These are phyloP conservation scores for Conus ventricosus DNA, from an alignment of 1,140 invertebrate species.

Conservation along the genomic window DNA sequence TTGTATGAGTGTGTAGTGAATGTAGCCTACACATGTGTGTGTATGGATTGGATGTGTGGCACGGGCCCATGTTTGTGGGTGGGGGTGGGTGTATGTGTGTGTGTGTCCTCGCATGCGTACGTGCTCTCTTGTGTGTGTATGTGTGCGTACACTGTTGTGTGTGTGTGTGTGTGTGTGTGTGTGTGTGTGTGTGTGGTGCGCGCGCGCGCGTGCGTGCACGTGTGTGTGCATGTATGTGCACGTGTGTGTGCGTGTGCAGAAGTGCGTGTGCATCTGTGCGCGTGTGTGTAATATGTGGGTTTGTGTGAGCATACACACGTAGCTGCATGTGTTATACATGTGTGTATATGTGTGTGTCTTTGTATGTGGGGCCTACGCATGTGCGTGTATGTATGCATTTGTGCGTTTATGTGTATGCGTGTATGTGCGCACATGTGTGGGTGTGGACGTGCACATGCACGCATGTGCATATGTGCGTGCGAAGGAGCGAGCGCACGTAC, in stretches of 20 bases:
- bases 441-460: too few species aligned
- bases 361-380: too few species aligned
- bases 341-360: conserved; percentile 13
- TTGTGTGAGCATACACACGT: too few species aligned
- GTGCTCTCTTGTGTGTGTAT: conserved; percentile 22
- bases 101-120: conserved; percentile 13
- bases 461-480: background rate
- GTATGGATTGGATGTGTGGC: background rate
- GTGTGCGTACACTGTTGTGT: conserved; percentile 12
- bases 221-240: conserved; percentile 7
- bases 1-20: background rate
- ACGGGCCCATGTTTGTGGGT: background rate
- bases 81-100: conserved; percentile 11
- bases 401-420: conserved; percentile 4
- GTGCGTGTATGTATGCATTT: conserved; percentile 13
- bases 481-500: too few species aligned
- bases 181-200: conserved; percentile 25
- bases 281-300: conserved; percentile 8
- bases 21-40: conserved; percentile 1
- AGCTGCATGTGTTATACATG: too few species aligned
- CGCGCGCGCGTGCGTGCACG: background rate
- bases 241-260: conserved; percentile 21
- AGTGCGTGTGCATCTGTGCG: background rate
- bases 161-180: conserved; percentile 18
- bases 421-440: background rate